These are phyloP conservation scores for Scomberomorus guttatus DNA, from an alignment of 2,797 vertebrate species.

Conservation along the genomic window DNA sequence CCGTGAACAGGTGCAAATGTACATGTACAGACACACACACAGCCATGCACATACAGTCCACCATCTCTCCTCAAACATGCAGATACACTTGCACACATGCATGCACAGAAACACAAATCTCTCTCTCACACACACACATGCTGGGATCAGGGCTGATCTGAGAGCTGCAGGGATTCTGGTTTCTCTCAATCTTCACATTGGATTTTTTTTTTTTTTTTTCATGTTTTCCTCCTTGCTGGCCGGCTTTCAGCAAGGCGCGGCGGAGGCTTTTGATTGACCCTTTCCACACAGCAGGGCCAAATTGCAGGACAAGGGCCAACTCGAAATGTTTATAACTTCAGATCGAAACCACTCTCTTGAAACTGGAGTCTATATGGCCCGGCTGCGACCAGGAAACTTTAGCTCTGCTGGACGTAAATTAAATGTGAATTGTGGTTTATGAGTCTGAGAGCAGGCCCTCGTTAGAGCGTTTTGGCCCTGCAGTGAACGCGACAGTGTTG, in stretches of 20 bases:
- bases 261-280: slow-evolving; percentile 47
- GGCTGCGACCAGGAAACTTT: slow-evolving; percentile 3
- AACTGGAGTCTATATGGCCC: not conserved
- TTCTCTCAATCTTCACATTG: slow-evolving; percentile 46
- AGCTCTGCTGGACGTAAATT: slow-evolving; percentile 31
- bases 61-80: not conserved
- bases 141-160: slow-evolving; percentile 79
- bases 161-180: slow-evolving; percentile 59
- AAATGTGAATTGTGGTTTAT: slow-evolving; percentile 20
- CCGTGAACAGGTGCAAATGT: not conserved
- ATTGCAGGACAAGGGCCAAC: slow-evolving; percentile 50
- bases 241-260: slow-evolving; percentile 12
- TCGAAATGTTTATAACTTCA: slow-evolving; percentile 22
- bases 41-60: slow-evolving; percentile 11
- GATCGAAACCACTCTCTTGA: slow-evolving; percentile 42
- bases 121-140: slow-evolving; percentile 46
- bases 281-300: slow-evolving; percentile 66
- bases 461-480: slow-evolving; percentile 55
- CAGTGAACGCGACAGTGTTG: slow-evolving; percentile 21
- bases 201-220: slow-evolving; percentile 13
- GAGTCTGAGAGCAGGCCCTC: slow-evolving; percentile 12
- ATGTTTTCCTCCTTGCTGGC: slow-evolving; percentile 39
- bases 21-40: not conserved
- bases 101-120: slow-evolving; percentile 30
- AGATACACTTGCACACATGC: slow-evolving; percentile 45